phyloP scores from a whole-genome alignment of 1,140 invertebrate genomes.

The Phymorhynchus buccinoides region DNA sequence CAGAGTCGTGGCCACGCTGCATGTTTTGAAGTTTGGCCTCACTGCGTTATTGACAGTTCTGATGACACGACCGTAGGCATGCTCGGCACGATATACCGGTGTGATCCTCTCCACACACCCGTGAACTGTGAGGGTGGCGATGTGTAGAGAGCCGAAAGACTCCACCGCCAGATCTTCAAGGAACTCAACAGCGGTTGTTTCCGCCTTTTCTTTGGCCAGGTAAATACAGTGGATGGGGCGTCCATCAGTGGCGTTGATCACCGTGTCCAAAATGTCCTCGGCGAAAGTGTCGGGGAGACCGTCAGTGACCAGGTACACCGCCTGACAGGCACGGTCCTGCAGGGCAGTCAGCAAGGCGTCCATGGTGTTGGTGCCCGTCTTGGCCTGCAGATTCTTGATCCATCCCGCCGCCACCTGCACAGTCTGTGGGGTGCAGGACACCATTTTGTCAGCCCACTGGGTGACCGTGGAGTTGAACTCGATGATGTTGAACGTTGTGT shows the following conservation, averaged over 20 bases:
- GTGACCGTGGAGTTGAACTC: constrained; percentile 72
- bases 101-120: constrained; percentile 70
- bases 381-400: constrained; percentile 68
- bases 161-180: constrained; percentile 71
- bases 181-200: constrained; percentile 67
- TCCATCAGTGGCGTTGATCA: constrained; percentile 54
- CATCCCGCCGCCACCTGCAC: constrained; percentile 69
- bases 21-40: constrained; percentile 64
- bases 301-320: constrained; percentile 72
- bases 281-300: constrained; percentile 72
- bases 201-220: constrained; percentile 62
- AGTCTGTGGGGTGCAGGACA: constrained; percentile 71
- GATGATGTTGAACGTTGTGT: constrained; percentile 69
- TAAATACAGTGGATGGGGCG: constrained; percentile 71
- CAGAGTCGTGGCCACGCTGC: constrained; percentile 67
- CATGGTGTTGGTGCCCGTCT: constrained; percentile 72
- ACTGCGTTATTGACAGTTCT: constrained; percentile 64
- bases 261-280: constrained; percentile 68
- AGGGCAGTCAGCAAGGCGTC: constrained; percentile 71
- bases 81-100: constrained; percentile 66
- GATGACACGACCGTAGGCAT: constrained; percentile 63
- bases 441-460: constrained; percentile 73
- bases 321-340: constrained; percentile 63
- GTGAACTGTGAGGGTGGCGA: constrained; percentile 64
- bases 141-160: constrained; percentile 71